Evolutionary conservation across 2,888 invertebrate genomes (phyloP), one percentile per base, ranked within the genome.

Genomic region (Drosophila atripex): DNA sequence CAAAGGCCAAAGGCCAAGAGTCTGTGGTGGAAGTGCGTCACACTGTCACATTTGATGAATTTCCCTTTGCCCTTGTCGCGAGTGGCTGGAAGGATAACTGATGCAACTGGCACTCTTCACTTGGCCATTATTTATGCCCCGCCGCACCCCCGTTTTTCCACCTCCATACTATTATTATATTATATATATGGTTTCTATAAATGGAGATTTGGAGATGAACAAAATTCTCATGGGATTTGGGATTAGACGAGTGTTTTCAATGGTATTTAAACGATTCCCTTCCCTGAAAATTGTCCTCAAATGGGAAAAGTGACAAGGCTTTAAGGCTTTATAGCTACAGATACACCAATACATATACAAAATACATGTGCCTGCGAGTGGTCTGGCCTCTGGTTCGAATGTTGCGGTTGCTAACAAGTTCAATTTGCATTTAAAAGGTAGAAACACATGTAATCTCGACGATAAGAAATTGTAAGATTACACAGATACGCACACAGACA

Each of bases 341-440:
- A 58, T 1, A 14, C 39, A 30, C 18, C 18, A 18, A 18, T 18
- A 18, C 18, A 18, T 18, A 18, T 18, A 18, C 18, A 18, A 18
- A 18, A 18, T 5, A 16, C 11, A 18, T 9, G 14, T 11, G n/a
- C 43, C 21, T 25, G 43, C 76, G 63, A 76, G 71, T 74, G 76
- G 50, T 65, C 74, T 82, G 76, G 76, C 74, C 66, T 76, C 63
- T 71, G 60, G 60, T 35, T 63, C 16, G 45, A 35, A 35, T 59
- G 58, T 73, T 77, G 65, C 71, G 71, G 70, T 71, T 80, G 78
- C 82, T 76, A 80, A 84, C 82, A 82, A 85, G 87, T 82, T 87
- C 85, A 87, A 82, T 82, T 87, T 82, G 82, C 82, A 82, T 82
- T 82, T 87, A 80, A 82, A 82, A 80, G 80, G 71, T 58, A 76